Percentiles rank a stretch among this genome's conserved stretches.
Evolutionary conservation across 2,888 invertebrate genomes (phyloP).

Genomic region (Microplitis deprimator): DNA sequence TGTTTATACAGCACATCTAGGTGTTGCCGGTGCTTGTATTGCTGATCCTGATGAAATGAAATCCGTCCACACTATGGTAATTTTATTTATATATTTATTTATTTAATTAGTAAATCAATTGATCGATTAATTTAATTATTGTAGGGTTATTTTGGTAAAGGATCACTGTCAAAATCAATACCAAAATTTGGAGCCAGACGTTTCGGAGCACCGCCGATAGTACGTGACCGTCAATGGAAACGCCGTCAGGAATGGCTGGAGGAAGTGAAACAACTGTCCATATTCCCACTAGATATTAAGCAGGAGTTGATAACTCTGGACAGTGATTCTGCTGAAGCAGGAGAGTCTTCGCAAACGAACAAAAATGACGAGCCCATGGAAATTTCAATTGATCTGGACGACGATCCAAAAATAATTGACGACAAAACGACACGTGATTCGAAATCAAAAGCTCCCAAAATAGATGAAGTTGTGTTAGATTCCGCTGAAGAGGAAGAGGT

Average conservation of each 20-base stretch:
- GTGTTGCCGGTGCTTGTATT: constrained; percentile 80
- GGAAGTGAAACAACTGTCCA: constrained; percentile 60
- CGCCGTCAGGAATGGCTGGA: constrained; percentile 75
- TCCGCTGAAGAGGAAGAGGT: constrained; percentile 62
- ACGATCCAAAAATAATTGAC: constrained; percentile 18
- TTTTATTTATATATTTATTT: constrained; percentile 20
- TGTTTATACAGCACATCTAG: constrained; percentile 77
- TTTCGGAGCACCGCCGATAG: constrained; percentile 71
- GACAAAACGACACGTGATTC: too few relatives aligned
- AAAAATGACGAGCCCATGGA: neutral
- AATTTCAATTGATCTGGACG: constrained; percentile 3
- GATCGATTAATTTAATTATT: constrained; percentile 22
- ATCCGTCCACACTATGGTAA: constrained; percentile 76
- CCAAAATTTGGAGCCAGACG: constrained; percentile 71
- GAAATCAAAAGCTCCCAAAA: constrained; percentile 8
- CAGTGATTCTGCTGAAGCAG: neutral
- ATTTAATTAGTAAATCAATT: constrained; percentile 6
- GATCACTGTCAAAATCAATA: constrained; percentile 76
- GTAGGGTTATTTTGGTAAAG: constrained; percentile 84
- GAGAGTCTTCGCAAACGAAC: neutral
- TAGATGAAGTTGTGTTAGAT: constrained; percentile 57
- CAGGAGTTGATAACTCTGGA: neutral
- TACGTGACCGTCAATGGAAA: constrained; percentile 77
- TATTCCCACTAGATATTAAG: constrained; percentile 41
- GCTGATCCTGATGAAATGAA: constrained; percentile 75